A percentile compares a stretch with the other conserved stretches of the same genome.
Evolutionary conservation across 1,140 invertebrate genomes (phyloP).

Genomic region (Coptotermes formosanus): DNA sequence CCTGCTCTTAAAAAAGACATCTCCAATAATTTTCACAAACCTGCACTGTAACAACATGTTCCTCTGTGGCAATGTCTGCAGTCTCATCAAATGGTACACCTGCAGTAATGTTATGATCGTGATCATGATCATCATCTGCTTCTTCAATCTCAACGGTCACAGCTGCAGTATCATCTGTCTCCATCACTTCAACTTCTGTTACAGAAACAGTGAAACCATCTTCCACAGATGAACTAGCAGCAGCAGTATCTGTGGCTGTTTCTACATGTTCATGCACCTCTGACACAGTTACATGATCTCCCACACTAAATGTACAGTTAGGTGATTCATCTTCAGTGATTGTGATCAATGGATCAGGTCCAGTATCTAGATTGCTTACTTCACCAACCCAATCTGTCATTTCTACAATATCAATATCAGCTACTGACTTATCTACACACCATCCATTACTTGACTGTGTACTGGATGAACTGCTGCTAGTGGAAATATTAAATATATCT

Average conservation of each 20-base stretch:
- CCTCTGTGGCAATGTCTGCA: background rate
- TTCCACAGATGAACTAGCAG: background rate
- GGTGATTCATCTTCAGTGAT: background rate
- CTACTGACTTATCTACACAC: background rate
- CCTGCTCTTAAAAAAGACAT: too few species aligned
- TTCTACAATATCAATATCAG: slow-evolving; percentile 27
- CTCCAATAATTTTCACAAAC: background rate
- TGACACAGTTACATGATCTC: background rate
- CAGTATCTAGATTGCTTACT: background rate
- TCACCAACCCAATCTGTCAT: slow-evolving; percentile 23
- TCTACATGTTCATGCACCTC: background rate
- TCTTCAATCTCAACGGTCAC: background rate
- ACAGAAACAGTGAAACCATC: background rate
- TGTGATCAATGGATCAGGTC: background rate
- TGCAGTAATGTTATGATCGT: background rate
- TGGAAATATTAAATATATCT: background rate
- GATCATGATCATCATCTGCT: too few species aligned
- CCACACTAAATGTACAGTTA: background rate
- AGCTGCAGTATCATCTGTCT: background rate
- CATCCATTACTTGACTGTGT: background rate
- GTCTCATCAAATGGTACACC: background rate
- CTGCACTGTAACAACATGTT: background rate
- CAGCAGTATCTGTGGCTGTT: background rate
- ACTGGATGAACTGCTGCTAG: background rate
- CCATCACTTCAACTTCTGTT: background rate